Conservation (phyloP, 1,140 invertebrate species). For the Atta cephalotes region DNA sequence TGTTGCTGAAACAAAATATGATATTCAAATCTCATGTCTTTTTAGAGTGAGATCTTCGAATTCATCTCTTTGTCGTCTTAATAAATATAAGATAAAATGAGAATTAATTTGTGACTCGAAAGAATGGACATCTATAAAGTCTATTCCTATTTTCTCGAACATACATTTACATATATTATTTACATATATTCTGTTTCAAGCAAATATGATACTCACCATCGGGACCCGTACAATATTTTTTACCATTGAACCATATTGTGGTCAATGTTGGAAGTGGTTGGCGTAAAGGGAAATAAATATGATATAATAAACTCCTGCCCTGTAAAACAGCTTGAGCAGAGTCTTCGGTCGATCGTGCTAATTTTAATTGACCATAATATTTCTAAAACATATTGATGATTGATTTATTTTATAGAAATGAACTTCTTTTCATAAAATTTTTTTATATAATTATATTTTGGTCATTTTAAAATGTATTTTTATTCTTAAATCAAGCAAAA, state of each 20-base stretch:
- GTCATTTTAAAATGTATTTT: background rate
- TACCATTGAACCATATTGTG: constrained; percentile 78
- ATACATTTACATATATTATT: background rate
- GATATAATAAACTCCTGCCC: constrained; percentile 77
- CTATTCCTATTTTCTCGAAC: background rate
- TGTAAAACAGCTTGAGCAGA: constrained; percentile 72
- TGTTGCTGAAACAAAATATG: constrained; percentile 65
- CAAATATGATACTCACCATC: constrained; percentile 64
- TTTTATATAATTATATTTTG: background rate
- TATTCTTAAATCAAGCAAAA: background rate
- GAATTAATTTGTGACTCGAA: background rate
- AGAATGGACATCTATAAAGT: background rate
- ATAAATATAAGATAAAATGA: background rate
- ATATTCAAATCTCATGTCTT: background rate
- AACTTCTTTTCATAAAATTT: too few relatives aligned
- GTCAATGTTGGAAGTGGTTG: constrained; percentile 79
- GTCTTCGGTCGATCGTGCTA: constrained; percentile 75
- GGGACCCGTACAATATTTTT: constrained; percentile 75
- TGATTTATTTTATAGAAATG: background rate
- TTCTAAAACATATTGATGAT: constrained; percentile 70
- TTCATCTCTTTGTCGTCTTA: too few relatives aligned
- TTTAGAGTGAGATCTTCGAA: background rate
- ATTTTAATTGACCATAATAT: constrained; percentile 81
- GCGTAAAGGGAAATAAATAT: constrained; percentile 80
- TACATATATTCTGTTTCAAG: background rate